Evolutionary conservation across 2,113 vertebrate genomes (phyloP).

Genomic region (Hoplias malabaricus): DNA sequence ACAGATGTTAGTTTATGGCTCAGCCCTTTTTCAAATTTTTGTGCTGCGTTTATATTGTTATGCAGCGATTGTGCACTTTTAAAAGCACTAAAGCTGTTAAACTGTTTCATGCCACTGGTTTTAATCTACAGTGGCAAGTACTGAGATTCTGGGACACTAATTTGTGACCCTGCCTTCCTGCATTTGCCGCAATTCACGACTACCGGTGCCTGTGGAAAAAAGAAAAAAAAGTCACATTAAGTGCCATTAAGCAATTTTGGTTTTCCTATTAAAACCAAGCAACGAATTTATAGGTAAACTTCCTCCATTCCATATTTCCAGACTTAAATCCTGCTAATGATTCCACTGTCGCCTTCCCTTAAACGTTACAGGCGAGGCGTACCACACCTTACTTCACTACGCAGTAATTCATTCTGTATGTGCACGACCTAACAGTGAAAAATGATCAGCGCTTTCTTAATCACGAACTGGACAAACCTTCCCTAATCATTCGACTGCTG

Average conservation of each 20-base stretch:
- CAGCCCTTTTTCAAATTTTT: not conserved
- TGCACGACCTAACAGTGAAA: conserved; percentile 51
- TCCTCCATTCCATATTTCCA: conserved; percentile 63
- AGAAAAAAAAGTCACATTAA: conserved; percentile 68
- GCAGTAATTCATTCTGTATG: conserved; percentile 46
- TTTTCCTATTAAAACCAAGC: conserved; percentile 63
- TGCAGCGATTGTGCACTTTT: not conserved
- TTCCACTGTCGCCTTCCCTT: conserved; percentile 56
- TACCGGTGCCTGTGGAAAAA: conserved; percentile 63
- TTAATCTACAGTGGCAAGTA: conserved; percentile 38
- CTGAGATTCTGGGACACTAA: conserved; percentile 67
- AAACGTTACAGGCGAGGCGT: conserved; percentile 14
- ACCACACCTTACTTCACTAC: conserved; percentile 44
- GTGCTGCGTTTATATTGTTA: not conserved
- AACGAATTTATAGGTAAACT: conserved; percentile 56
- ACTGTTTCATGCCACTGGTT: conserved; percentile 32
- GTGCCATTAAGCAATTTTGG: conserved; percentile 65
- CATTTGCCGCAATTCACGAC: conserved; percentile 62
- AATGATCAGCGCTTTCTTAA: conserved; percentile 51
- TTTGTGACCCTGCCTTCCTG: conserved; percentile 71
- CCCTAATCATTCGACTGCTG: conserved; percentile 45
- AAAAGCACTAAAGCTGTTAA: not conserved
- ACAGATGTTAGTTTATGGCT: not conserved
- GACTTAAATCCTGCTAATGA: conserved; percentile 58
- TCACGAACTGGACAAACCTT: conserved; percentile 45